Percentiles rank a stretch among this genome's conserved stretches.
Evolutionary conservation across 2,797 vertebrate species (phyloP).

Genomic region (Phrynocephalus vlangalii): DNA sequence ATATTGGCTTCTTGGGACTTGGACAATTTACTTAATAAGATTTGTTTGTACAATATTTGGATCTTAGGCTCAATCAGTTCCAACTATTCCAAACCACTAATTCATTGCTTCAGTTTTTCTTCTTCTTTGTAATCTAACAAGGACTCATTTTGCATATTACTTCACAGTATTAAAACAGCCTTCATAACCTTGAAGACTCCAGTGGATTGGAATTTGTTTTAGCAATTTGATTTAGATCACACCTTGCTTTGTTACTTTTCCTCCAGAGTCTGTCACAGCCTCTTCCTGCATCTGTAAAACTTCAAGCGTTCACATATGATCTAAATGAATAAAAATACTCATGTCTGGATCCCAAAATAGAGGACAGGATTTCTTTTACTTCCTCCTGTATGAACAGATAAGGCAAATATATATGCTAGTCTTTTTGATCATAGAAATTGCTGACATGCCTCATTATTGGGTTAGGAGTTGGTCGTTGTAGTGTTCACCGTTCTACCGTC

Average conservation of each 20-base stretch:
- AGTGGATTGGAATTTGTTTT: neutral
- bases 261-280: neutral
- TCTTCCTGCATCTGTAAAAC: neutral
- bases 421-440: neutral
- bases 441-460: neutral
- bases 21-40: neutral
- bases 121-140: neutral
- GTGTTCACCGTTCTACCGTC: too few species aligned
- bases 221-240: neutral
- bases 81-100: neutral
- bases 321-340: neutral
- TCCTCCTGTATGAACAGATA: neutral
- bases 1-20: neutral
- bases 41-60: neutral
- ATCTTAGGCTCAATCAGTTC: neutral
- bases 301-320: neutral
- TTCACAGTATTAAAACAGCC: neutral
- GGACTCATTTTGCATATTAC: neutral
- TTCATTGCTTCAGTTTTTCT: neutral
- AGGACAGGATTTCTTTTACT: neutral
- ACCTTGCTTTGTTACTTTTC: neutral
- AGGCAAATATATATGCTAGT: neutral
- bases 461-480: neutral
- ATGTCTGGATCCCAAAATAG: neutral
- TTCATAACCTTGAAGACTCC: neutral